Percentiles rank a stretch among this genome's conserved stretches.
phyloP scores from a whole-genome alignment of 1,140 invertebrate species.

The Drosophila sulfurigaster region DNA sequence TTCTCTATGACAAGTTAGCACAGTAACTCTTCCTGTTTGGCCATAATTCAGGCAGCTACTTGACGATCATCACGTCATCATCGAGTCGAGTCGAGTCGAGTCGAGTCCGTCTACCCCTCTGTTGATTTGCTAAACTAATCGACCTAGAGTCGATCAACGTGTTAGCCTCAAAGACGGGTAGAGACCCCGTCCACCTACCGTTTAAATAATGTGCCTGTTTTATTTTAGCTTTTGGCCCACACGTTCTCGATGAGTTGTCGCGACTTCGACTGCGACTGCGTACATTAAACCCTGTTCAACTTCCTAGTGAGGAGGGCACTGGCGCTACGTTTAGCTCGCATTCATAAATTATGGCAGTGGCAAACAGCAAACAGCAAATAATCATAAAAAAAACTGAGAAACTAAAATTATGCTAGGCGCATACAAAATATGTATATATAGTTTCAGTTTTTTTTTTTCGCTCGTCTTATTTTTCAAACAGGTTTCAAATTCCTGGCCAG shows the following conservation, averaged over 20 bases:
- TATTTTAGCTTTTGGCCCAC: constrained; percentile 34
- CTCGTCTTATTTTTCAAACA: constrained; percentile 64
- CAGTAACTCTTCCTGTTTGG: constrained; percentile 22
- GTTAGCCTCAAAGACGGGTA: constrained; percentile 48
- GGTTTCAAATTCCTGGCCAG: constrained; percentile 81
- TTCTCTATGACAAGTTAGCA: neutral
- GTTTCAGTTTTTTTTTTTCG: constrained; percentile 3
- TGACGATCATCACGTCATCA: constrained; percentile 28
- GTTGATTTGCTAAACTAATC: constrained; percentile 6
- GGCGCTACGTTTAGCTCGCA: constrained; percentile 73
- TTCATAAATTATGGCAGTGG: constrained; percentile 77
- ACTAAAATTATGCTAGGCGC: constrained; percentile 75
- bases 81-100: neutral
- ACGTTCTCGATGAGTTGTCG: constrained; percentile 53
- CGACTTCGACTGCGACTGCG: constrained; percentile 18
- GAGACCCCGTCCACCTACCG: neutral
- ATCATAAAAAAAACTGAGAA: constrained; percentile 23
- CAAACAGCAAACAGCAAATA: constrained; percentile 46
- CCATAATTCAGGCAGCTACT: constrained; percentile 13
- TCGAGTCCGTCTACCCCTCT: neutral
- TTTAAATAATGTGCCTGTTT: constrained; percentile 6
- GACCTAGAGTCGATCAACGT: constrained; percentile 30
- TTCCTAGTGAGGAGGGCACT: constrained; percentile 77
- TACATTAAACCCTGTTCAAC: constrained; percentile 67
- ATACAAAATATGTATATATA: constrained; percentile 45